Base-by-base conservation (phyloP, 2,888 invertebrate species). In the Leucophora obtusa region DNA sequence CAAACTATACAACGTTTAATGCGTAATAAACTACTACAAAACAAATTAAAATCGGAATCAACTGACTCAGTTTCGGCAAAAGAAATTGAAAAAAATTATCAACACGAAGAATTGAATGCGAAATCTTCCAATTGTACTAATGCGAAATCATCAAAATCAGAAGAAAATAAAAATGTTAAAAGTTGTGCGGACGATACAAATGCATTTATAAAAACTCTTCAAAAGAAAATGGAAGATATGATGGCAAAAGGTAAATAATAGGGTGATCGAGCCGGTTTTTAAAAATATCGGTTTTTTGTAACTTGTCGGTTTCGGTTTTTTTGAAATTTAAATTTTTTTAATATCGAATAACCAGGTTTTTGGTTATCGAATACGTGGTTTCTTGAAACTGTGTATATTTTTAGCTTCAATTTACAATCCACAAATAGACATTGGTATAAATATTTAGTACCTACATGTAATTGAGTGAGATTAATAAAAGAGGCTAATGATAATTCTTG, bases 1-100 rank as follows among this genome's bases (percentile, higher is more conserved):
- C 51, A 65, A 58, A 60, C 85, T 18, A 85, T 87, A 73, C 87
- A 88, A 68, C 82, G 84, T 66, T 53, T 87, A 53, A 79, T 88
- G 54, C 84, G 86, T 4, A 78, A 83, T n/a, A 87, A 87, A 65
- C 51, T 88, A 24, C 70, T 87, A n/a, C 70, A 80, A 59, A 72
- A 82, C 14, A 28, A 59, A 15, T 24, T 62, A 11, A 73, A 28
- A 65, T n/a, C 28, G 5, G 14, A 43, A 11, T 17, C 58, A 35
- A 18, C 28, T 14, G 43, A 59, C 53, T 28, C 35, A 3, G 21
- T 24, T 11, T 10, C 35, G 9, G 43, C 11, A 47, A 72, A 69
- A 33, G 58, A 2, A 43, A 70, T 47, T 35, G 33, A 18, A 18
- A 72, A 38, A n/a, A n/a, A n/a, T 53, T 2, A 38, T n/a, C 43